These are phyloP conservation scores for Drosophila santomea DNA, from an alignment of 1,140 invertebrate genomes.

Conservation along the genomic window DNA sequence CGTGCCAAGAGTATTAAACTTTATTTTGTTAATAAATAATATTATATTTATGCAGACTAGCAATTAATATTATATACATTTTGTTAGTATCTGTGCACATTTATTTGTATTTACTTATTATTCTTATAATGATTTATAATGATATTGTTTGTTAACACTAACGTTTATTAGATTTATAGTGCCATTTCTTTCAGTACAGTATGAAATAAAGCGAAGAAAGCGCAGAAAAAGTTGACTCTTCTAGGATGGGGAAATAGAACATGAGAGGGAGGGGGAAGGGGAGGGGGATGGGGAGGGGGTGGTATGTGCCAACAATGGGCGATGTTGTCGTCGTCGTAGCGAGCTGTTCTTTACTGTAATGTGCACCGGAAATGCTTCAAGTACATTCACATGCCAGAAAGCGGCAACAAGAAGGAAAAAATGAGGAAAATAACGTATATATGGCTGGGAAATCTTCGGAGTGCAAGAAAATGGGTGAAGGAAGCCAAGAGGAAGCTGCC, in stretches of 20 bases:
- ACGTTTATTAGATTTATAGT: neutral
- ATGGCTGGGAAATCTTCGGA: constrained; percentile 24
- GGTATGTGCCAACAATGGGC: constrained; percentile 68
- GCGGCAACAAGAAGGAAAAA: constrained; percentile 51
- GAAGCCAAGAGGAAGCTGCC: constrained; percentile 62
- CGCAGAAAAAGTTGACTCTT: constrained; percentile 63
- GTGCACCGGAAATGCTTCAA: constrained; percentile 81
- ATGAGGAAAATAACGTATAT: constrained; percentile 29
- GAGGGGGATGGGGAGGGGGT: constrained; percentile 8
- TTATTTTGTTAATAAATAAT: too few species aligned
- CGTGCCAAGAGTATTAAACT: too few species aligned
- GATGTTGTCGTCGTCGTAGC: constrained; percentile 63
- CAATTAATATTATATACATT: too few species aligned
- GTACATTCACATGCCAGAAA: constrained; percentile 78
- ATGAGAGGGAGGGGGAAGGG: constrained; percentile 8
- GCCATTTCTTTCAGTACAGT: neutral
- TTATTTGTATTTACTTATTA: too few species aligned
- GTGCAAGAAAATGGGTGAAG: constrained; percentile 55
- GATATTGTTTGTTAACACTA: neutral
- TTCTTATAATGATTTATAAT: too few species aligned
- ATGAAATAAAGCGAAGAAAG: constrained; percentile 42
- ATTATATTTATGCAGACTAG: too few species aligned
- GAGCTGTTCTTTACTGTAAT: constrained; percentile 56
- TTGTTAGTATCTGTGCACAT: too few species aligned
- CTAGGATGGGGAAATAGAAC: constrained; percentile 3